Evolutionary conservation across 2,113 vertebrate genomes (phyloP).

Genomic region (Pseudorhombus dupliciocellatus): DNA sequence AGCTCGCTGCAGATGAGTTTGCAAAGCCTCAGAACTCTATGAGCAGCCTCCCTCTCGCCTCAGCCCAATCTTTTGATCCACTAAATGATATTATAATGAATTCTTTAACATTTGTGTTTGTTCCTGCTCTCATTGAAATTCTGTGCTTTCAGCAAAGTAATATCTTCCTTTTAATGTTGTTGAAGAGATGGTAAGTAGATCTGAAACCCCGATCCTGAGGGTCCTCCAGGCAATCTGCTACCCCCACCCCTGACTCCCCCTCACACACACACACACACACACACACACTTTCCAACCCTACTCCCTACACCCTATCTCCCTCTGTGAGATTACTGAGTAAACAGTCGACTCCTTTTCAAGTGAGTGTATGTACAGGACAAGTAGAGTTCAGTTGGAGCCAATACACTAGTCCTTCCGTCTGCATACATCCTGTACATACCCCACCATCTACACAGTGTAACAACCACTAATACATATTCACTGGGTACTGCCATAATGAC

Average conservation of each 20-base stretch:
- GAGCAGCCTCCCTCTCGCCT: slow-evolving; percentile 37
- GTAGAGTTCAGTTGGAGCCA: slow-evolving; percentile 27
- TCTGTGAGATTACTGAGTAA: slow-evolving; percentile 43
- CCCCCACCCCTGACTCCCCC: not conserved
- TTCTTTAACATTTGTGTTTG: slow-evolving; percentile 65
- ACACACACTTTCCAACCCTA: not conserved
- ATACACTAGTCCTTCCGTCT: not conserved
- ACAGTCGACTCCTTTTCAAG: slow-evolving; percentile 21
- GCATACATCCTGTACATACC: not conserved
- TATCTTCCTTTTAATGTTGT: slow-evolving; percentile 71
- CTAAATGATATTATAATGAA: slow-evolving; percentile 73
- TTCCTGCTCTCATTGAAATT: slow-evolving; percentile 68
- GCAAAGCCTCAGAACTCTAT: slow-evolving; percentile 10
- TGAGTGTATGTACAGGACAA: slow-evolving; percentile 25
- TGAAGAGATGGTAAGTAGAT: slow-evolving; percentile 54
- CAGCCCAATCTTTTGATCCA: slow-evolving; percentile 67
- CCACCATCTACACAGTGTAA: not conserved
- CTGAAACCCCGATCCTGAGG: slow-evolving; percentile 50
- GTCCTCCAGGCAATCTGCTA: slow-evolving; percentile 40
- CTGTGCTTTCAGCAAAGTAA: slow-evolving; percentile 73
- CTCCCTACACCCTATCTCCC: no score
- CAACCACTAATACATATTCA: not conserved
- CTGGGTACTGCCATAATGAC: not conserved
- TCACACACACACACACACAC: slow-evolving; percentile 8
- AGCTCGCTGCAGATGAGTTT: not conserved